Base-by-base conservation (phyloP, 2,797 vertebrate genomes). In the Arrhamphus sclerolepis region DNA sequence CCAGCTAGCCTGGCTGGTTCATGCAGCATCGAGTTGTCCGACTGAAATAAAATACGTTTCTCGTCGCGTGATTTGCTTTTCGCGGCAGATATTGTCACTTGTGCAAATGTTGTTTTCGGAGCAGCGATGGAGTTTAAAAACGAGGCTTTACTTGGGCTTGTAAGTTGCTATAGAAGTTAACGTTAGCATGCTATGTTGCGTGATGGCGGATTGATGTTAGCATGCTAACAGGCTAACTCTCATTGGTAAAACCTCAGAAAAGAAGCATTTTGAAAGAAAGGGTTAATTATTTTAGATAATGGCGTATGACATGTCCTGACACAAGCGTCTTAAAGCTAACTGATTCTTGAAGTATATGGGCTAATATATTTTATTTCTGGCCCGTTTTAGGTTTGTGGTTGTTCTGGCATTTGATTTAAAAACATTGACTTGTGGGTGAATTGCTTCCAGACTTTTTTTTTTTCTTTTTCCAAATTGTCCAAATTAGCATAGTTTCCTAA, bases 201-300 rank as follows among this genome's bases (percentile, higher is more conserved):
- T 52, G 50, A 66, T 63, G 48, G 59, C 60, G 46, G 78, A n/a
- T 70, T 71, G 77, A 70, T 66, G 56, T 74, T 79, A 85, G 70
- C 86, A 21, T 46, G 75, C 77, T 85, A 84, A 59, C 42, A 40
- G 65, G 80, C 75, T 22, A 70, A 47, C 62, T 2, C 5, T 70
- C 18, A 34, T 9, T 34, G 31, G 31, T 34, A 34, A 34, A 34
- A 10, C 31, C 7, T 1, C 31, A 8, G 2, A 11, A 34, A 34
- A 34, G 31, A 34, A 9, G 1, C 8, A 1, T 34, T 34, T 10
- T 34, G 11, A 34, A 11, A n/a, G n/a, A n/a, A 38, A 38, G 13
- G 13, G 34, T 14, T 2, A n/a, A 14, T 3, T 3, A 14, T 38
- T 38, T 38, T 1, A 38, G 9, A 10, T 3, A 10, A 9, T 11